Conservation (phyloP, 2,888 invertebrate genomes). For the Zhengitettix transpicula region DNA sequence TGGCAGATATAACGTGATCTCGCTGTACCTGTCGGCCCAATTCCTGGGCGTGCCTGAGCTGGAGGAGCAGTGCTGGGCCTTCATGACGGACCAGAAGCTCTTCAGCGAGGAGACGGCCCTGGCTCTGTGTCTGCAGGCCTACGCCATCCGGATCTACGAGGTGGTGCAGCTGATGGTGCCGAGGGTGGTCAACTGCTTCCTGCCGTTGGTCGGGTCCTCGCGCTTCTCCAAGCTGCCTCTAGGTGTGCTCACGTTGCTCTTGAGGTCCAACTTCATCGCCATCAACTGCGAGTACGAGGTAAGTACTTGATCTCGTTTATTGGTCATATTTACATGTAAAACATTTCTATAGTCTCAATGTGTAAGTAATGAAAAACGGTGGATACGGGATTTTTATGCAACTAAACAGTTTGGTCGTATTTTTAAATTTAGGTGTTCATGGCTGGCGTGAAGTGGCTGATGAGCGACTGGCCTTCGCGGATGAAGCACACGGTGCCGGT, state of each 20-base stretch:
- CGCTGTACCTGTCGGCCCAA: not conserved
- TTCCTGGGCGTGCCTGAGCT: constrained; percentile 3
- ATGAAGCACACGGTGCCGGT: not conserved
- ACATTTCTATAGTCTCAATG: too few relatives aligned
- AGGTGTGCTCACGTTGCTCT: not conserved
- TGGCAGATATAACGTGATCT: not conserved
- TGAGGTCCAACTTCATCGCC: constrained; percentile 1
- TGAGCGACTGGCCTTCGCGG: not conserved
- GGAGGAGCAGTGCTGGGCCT: constrained; percentile 7
- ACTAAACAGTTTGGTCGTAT: too few relatives aligned
- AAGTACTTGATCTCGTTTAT: too few relatives aligned
- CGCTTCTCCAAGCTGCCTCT: constrained; percentile 18
- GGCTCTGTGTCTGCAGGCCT: constrained; percentile 2
- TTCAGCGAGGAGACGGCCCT: constrained; percentile 4
- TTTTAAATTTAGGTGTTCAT: constrained; percentile 2
- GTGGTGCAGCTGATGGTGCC: constrained; percentile 4
- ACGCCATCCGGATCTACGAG: not conserved
- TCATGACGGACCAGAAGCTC: not conserved
- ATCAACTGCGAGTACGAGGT: not conserved
- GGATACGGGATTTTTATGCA: too few relatives aligned
- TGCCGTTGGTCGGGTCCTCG: constrained; percentile 15
- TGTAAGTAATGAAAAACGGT: too few relatives aligned
- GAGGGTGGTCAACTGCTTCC: constrained; percentile 3
- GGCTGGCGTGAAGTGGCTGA: constrained; percentile 2
- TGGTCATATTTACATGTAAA: too few relatives aligned